These are phyloP conservation scores for Monopterus albus DNA, from an alignment of 2,113 vertebrate species.

Conservation along the genomic window DNA sequence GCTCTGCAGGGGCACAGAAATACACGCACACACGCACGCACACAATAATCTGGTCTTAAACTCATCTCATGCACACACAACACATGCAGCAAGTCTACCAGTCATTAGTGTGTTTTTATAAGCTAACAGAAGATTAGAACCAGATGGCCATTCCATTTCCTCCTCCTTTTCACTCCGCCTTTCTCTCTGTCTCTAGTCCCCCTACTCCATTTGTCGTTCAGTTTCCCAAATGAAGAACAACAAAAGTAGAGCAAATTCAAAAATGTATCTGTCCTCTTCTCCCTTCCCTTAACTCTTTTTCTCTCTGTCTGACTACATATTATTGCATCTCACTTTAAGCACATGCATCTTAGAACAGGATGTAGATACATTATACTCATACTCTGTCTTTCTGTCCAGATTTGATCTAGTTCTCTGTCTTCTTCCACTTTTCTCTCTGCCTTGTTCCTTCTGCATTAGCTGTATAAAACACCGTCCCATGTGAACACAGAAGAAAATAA, in stretches of 20 bases:
- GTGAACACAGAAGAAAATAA: conserved; percentile 18
- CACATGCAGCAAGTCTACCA: conserved; percentile 41
- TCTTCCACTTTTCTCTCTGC: conserved; percentile 3
- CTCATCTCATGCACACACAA: not conserved
- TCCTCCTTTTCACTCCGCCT: conserved; percentile 64
- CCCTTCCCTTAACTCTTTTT: not conserved
- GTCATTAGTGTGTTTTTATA: conserved; percentile 73
- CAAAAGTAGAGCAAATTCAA: conserved; percentile 9
- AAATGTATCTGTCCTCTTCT: conserved; percentile 5
- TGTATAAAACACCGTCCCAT: not conserved
- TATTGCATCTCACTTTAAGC: conserved; percentile 9
- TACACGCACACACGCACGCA: conserved; percentile 2
- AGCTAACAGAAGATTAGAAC: conserved; percentile 70
- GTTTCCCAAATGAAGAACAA: conserved; percentile 13
- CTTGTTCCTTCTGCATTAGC: conserved; percentile 1
- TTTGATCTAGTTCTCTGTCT: no score
- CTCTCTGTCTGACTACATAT: conserved; percentile 17
- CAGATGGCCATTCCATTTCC: conserved; percentile 70
- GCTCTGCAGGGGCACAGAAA: not conserved
- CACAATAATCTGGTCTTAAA: no score
- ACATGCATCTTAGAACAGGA: conserved; percentile 9
- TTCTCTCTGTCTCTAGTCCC: conserved; percentile 7
- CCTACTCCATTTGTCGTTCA: not conserved
- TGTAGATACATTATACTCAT: conserved; percentile 1
- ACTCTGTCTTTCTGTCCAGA: conserved; percentile 20